Evolutionary conservation across 2,113 vertebrate species (phyloP).

Genomic region (Cavia porcellus): DNA sequence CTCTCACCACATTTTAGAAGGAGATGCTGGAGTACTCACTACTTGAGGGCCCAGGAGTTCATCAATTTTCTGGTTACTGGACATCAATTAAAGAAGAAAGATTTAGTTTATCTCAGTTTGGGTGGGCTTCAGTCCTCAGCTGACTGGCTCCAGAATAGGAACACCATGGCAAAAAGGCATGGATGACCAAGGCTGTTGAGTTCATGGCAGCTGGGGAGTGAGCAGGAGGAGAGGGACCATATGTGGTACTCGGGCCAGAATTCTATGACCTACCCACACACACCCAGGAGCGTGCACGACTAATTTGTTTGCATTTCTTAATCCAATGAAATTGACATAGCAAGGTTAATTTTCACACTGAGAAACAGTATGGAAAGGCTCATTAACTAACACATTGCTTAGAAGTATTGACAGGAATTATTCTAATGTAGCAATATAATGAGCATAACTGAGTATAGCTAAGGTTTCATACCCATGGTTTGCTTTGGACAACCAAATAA

Average conservation of each 20-base stretch:
- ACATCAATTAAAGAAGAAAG: background rate
- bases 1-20: background rate
- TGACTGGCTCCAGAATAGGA: background rate
- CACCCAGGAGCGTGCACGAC: background rate
- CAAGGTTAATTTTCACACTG: background rate
- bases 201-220: background rate
- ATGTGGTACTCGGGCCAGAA: background rate
- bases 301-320: background rate
- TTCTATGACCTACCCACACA: background rate
- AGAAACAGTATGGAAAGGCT: background rate
- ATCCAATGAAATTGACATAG: background rate
- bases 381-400: background rate
- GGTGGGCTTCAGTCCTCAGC: background rate
- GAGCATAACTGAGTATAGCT: background rate
- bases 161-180: background rate
- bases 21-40: rapidly evolving
- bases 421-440: background rate
- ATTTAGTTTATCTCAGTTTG: no score
- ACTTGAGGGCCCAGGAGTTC: background rate
- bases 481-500: constrained; percentile 46
- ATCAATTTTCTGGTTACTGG: background rate
- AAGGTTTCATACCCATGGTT: background rate
- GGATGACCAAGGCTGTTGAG: background rate
- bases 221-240: background rate
- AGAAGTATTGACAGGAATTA: background rate